Evolutionary conservation across 2,888 invertebrate species (phyloP).

Genomic region (Hyposoter dolosus): DNA sequence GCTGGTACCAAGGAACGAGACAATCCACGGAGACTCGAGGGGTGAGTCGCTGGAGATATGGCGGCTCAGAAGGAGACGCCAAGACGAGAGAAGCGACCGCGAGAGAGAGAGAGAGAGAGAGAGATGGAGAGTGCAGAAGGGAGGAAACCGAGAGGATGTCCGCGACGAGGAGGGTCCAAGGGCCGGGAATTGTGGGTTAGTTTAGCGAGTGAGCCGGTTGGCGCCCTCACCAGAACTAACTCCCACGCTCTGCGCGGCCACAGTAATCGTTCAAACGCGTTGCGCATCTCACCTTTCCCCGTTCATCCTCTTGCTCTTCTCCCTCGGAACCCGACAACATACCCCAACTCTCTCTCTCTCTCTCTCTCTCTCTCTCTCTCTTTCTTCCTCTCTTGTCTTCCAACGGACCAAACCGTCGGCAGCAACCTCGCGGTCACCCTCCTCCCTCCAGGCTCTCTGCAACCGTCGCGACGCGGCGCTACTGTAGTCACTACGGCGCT

Average conservation of each 20-base stretch:
- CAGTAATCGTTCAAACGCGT: slow-evolving; percentile 75
- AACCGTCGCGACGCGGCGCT: slow-evolving; percentile 53
- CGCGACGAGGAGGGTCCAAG: slow-evolving; percentile 61
- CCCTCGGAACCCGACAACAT: slow-evolving; percentile 49
- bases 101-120: slow-evolving; percentile 13
- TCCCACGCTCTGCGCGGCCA: slow-evolving; percentile 82
- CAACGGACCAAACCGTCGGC: slow-evolving; percentile 21
- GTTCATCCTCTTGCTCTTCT: slow-evolving; percentile 43
- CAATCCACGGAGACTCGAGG: slow-evolving; percentile 52
- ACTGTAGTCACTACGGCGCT: slow-evolving; percentile 50
- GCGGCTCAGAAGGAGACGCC: slow-evolving; percentile 67
- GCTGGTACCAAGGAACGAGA: slow-evolving; percentile 63
- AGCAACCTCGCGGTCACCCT: slow-evolving; percentile 39
- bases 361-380: background rate
- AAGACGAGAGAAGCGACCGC: slow-evolving; percentile 15
- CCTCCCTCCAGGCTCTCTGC: slow-evolving; percentile 53
- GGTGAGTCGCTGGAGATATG: slow-evolving; percentile 55
- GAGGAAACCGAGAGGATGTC: slow-evolving; percentile 24
- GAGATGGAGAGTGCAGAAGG: background rate
- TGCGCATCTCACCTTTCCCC: slow-evolving; percentile 76
- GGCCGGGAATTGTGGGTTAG: slow-evolving; percentile 73
- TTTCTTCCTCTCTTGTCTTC: slow-evolving; percentile 1
- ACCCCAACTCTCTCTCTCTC: slow-evolving; percentile 33
- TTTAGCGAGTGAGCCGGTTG: slow-evolving; percentile 83
- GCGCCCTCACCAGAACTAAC: slow-evolving; percentile 84